Conservation (phyloP, 2,113 vertebrate genomes). For the Zonotrichia leucophrys region DNA sequence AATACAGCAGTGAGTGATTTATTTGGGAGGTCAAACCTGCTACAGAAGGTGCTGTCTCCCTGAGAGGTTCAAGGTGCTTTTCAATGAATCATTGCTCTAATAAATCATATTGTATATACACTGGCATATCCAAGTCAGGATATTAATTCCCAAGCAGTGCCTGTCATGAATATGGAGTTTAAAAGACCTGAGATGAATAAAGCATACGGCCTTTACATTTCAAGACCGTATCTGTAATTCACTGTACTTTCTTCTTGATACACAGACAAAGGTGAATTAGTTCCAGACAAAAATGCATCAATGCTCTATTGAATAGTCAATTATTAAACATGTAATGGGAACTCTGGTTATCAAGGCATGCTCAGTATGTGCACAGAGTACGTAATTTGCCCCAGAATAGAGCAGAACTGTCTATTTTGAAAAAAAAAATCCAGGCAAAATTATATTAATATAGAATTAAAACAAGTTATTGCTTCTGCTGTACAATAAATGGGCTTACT, state of each 20-base stretch:
- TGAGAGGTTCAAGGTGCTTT: constrained; percentile 52
- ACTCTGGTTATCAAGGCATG: constrained; percentile 64
- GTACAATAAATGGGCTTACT: background rate
- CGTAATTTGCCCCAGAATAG: constrained; percentile 46
- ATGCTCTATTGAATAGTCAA: constrained; percentile 76
- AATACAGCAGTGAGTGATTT: constrained; percentile 14
- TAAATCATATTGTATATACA: constrained; percentile 67
- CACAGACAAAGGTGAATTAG: constrained; percentile 76
- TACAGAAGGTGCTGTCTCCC: constrained; percentile 30
- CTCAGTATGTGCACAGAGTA: constrained; percentile 49
- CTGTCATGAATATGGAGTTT: constrained; percentile 61
- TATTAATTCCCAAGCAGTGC: constrained; percentile 50
- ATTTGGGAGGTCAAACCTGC: background rate
- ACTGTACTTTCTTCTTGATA: constrained; percentile 53
- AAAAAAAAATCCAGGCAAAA: constrained; percentile 30
- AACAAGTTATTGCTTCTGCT: constrained; percentile 33
- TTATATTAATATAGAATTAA: constrained; percentile 37
- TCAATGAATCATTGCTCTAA: constrained; percentile 17
- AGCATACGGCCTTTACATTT: constrained; percentile 4
- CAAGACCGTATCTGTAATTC: constrained; percentile 63
- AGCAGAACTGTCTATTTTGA: background rate
- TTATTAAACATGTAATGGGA: constrained; percentile 77
- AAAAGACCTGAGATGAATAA: constrained; percentile 41
- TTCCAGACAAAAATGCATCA: constrained; percentile 77
- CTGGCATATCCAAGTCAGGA: constrained; percentile 21